These are phyloP conservation scores for Agrilus planipennis DNA, from an alignment of 1,140 invertebrate species.

Conservation along the genomic window DNA sequence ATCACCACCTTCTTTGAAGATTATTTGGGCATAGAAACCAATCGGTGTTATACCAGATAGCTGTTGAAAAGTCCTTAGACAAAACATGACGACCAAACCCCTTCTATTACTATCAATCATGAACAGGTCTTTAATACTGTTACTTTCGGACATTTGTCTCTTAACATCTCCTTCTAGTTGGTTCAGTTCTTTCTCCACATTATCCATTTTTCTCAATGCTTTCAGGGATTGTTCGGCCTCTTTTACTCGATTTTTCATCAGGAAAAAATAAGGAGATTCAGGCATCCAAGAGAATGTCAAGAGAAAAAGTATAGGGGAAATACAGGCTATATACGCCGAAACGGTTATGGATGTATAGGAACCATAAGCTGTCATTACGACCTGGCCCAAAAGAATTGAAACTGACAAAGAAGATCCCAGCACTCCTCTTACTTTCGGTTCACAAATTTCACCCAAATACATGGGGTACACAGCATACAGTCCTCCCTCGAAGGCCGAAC, in stretches of 20 bases:
- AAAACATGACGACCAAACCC: conserved; percentile 47
- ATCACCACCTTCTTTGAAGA: neutral
- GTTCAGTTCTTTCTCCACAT: conserved; percentile 24
- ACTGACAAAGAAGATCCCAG: conserved; percentile 9
- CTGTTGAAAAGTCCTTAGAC: conserved; percentile 61
- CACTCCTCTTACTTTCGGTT: conserved; percentile 15
- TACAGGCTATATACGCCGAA: conserved; percentile 42
- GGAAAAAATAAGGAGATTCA: conserved; percentile 60
- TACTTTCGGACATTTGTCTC: conserved; percentile 25
- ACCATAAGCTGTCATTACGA: conserved; percentile 2
- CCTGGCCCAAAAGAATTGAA: conserved; percentile 7
- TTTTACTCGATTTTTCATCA: conserved; percentile 39
- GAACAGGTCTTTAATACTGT: conserved; percentile 44
- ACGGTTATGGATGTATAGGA: conserved; percentile 42
- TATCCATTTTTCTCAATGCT: conserved; percentile 20
- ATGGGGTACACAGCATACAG: conserved; percentile 35
- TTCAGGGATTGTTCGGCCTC: conserved; percentile 36
- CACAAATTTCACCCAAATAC: conserved; percentile 37
- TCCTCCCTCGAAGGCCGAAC: conserved; percentile 32
- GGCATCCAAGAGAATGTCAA: conserved; percentile 49
- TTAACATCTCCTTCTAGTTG: conserved; percentile 13
- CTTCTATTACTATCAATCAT: conserved; percentile 43
- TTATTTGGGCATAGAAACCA: conserved; percentile 36
- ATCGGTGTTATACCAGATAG: conserved; percentile 63
- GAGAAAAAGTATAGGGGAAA: conserved; percentile 45